Conservation (phyloP, 2,888 invertebrate genomes). For the Platerodrilus igneus region DNA sequence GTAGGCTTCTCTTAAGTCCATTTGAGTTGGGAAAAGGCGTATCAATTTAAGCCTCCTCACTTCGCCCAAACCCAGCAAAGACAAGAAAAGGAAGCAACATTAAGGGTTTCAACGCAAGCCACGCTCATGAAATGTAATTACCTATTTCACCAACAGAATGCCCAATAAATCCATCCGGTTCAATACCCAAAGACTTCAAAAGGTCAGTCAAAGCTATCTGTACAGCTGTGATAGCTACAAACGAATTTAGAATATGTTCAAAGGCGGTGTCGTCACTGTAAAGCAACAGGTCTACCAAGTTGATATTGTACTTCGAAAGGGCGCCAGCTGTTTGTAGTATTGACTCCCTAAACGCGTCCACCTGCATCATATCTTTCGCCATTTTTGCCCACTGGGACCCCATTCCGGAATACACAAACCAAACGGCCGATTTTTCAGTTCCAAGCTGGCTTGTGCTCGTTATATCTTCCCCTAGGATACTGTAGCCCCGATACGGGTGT, state of each 20-base stretch:
- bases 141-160: constrained; percentile 92
- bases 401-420: constrained; percentile 98
- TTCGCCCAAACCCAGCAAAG: too few relatives aligned
- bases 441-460: constrained; percentile 47
- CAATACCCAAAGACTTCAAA: constrained; percentile 67
- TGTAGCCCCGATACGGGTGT: constrained; percentile 79
- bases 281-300: constrained; percentile 75
- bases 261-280: constrained; percentile 73
- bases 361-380: constrained; percentile 81
- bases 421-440: constrained; percentile 71
- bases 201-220: constrained; percentile 95
- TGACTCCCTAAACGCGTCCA: constrained; percentile 77
- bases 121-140: too few relatives aligned
- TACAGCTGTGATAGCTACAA: constrained; percentile 91
- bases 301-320: constrained; percentile 72
- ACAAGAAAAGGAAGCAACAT: too few relatives aligned
- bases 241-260: constrained; percentile 83
- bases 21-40: too few relatives aligned
- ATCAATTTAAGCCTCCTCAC: too few relatives aligned
- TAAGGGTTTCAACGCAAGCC: too few relatives aligned
- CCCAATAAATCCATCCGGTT: constrained; percentile 92
- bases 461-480: constrained; percentile 59
- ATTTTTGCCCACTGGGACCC: constrained; percentile 97
- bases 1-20: too few relatives aligned
- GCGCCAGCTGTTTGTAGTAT: constrained; percentile 72